Evolutionary conservation across 1,140 invertebrate genomes (phyloP).

Genomic region (Rhopalosiphum maidis): DNA sequence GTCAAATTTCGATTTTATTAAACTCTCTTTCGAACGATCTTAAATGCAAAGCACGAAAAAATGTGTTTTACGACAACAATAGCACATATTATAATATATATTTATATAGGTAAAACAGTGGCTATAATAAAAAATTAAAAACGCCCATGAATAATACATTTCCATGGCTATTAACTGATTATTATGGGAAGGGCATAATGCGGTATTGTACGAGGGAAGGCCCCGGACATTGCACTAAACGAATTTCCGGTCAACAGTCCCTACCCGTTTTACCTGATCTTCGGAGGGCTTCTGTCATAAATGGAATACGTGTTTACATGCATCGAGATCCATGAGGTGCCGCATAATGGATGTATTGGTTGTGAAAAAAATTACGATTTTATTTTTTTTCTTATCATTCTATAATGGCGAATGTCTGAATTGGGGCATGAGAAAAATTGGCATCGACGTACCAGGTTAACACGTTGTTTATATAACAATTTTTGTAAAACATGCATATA

Average conservation of each 20-base stretch:
- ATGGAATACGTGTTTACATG: constrained; percentile 2
- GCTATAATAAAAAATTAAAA: constrained; percentile 38
- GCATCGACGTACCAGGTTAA: background rate
- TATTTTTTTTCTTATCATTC: background rate
- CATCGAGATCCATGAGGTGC: too few relatives aligned
- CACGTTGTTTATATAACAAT: background rate
- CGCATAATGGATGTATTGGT: background rate
- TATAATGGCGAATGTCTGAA: background rate
- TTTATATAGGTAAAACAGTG: background rate
- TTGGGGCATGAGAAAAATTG: background rate
- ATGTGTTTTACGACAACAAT: constrained; percentile 36
- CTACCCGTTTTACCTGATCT: background rate
- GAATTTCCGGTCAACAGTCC: constrained; percentile 51
- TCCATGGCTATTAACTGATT: constrained; percentile 43
- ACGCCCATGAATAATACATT: constrained; percentile 52
- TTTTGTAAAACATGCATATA: background rate
- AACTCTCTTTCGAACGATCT: background rate
- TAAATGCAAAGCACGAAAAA: constrained; percentile 35
- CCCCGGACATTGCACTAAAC: constrained; percentile 51
- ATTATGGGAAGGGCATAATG: constrained; percentile 53
- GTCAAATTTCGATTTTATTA: background rate
- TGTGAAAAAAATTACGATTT: background rate
- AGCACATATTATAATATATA: background rate
- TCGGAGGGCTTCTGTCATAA: background rate
- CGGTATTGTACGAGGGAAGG: constrained; percentile 30